phyloP scores from a whole-genome alignment of 2,888 invertebrate species.

The Gisinianus flammeolus region DNA sequence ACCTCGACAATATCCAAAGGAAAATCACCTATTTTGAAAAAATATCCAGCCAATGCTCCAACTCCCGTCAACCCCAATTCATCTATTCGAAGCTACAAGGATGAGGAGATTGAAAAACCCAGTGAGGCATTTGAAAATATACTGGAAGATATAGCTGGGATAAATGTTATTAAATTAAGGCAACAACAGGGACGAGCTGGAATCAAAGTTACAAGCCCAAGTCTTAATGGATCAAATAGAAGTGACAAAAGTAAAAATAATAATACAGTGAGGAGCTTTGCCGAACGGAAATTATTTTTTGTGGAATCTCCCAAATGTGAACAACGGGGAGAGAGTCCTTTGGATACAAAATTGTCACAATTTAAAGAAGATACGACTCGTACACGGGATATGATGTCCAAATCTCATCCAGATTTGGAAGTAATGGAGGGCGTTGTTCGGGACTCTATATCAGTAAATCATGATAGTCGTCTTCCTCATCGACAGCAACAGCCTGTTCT shows the following conservation, averaged over 20 bases:
- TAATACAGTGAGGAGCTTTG: conserved; percentile 50
- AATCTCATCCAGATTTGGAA: conserved; percentile 58
- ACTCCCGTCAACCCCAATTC: conserved; percentile 17
- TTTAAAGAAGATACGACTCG: conserved; percentile 55
- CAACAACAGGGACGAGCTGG: conserved; percentile 43
- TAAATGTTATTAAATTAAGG: conserved; percentile 55
- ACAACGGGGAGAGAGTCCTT: conserved; percentile 35
- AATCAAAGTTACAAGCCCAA: background rate
- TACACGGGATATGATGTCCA: conserved; percentile 52
- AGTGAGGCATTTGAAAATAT: conserved; percentile 57
- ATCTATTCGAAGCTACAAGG: conserved; percentile 10
- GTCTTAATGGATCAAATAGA: conserved; percentile 28
- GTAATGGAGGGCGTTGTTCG: conserved; percentile 55
- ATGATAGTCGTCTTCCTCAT: background rate
- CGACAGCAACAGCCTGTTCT: conserved; percentile 12
- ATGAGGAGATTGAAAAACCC: conserved; percentile 40
- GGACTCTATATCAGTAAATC: conserved; percentile 33
- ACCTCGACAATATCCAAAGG: background rate
- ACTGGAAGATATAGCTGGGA: conserved; percentile 58
- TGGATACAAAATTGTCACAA: conserved; percentile 55
- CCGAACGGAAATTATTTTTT: conserved; percentile 56
- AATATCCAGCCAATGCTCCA: conserved; percentile 32
- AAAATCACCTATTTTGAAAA: conserved; percentile 54
- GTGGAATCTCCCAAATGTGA: conserved; percentile 34
- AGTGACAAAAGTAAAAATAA: background rate